phyloP scores from a whole-genome alignment of 2,797 vertebrate genomes.

The Coilia nasus region DNA sequence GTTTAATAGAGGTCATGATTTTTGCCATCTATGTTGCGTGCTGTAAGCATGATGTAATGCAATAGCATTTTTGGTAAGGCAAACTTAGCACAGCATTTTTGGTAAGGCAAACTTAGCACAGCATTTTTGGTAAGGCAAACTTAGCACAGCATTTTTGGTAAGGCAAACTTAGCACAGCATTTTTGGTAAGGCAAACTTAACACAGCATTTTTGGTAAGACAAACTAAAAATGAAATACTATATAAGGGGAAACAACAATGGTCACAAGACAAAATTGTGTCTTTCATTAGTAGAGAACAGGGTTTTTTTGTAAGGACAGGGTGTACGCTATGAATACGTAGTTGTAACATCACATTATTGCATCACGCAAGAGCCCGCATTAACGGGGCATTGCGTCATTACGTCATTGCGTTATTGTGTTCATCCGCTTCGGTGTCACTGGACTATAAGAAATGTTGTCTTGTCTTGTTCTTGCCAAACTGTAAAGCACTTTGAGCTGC shows the following conservation, averaged over 20 bases:
- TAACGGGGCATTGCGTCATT: too few species aligned
- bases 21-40: not conserved
- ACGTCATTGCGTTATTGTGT: too few species aligned
- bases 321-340: not conserved
- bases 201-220: not conserved
- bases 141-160: too few species aligned
- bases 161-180: too few species aligned
- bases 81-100: not conserved
- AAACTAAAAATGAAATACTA: not conserved
- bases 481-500: too few species aligned
- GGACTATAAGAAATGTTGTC: too few species aligned
- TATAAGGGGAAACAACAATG: not conserved
- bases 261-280: not conserved
- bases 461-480: too few species aligned
- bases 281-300: not conserved
- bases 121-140: not conserved
- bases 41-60: not conserved
- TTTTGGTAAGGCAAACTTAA: not conserved
- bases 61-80: too few species aligned
- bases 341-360: too few species aligned
- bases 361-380: too few species aligned
- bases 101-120: not conserved
- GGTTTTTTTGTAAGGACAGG: not conserved
- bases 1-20: slow-evolving; percentile 13
- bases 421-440: too few species aligned